Conservation (phyloP, 2,113 vertebrate species). For the Bufo gargarizans region DNA sequence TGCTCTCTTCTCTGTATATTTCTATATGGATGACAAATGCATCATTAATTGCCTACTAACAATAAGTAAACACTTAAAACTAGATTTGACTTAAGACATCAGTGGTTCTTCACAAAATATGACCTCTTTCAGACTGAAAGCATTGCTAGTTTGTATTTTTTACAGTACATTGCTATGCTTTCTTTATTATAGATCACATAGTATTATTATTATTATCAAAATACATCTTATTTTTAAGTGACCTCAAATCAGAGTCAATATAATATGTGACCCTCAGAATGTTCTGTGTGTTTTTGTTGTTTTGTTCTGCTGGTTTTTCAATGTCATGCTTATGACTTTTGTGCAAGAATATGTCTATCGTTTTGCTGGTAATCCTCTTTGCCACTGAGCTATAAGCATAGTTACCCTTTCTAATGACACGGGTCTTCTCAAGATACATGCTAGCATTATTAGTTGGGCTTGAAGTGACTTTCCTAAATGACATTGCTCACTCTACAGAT, state of each 20-base stretch:
- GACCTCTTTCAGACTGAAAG: not conserved
- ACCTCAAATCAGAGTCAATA: too few species aligned
- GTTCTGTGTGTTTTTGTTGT: too few species aligned
- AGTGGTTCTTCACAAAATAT: not conserved
- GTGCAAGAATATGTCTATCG: not conserved
- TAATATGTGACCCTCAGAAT: too few species aligned
- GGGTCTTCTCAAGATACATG: not conserved
- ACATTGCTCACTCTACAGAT: not conserved
- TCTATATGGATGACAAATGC: not conserved
- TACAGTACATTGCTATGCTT: not conserved
- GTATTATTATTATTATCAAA: not conserved
- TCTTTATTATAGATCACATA: not conserved
- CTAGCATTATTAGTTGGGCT: not conserved
- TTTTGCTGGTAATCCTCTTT: not conserved
- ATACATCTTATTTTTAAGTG: not conserved
- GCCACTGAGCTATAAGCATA: not conserved
- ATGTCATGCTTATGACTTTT: not conserved
- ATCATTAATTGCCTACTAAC: not conserved
- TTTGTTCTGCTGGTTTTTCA: not conserved
- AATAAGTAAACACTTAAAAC: conserved; percentile 5
- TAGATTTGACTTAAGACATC: not conserved
- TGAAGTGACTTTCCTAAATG: not conserved
- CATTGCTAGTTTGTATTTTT: not conserved
- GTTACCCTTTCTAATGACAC: not conserved
- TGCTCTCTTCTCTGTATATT: not conserved